These are phyloP conservation scores for Phrynocephalus versicolor DNA, from an alignment of 2,113 vertebrate genomes.

Conservation along the genomic window DNA sequence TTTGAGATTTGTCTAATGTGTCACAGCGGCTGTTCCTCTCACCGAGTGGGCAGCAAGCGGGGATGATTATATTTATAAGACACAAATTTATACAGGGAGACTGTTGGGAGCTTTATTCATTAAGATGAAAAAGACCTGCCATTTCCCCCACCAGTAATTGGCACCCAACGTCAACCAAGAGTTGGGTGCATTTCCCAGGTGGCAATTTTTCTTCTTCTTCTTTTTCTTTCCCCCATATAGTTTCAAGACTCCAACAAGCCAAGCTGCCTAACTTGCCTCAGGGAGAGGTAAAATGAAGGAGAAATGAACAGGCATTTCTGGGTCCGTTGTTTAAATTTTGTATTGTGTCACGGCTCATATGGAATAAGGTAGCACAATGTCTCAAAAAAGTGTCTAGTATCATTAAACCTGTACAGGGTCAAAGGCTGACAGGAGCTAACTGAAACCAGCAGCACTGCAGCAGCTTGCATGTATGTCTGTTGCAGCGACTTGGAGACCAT, in stretches of 20 bases:
- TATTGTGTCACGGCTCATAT: conserved; percentile 2
- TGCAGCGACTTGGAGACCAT: neutral
- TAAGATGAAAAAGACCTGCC: conserved; percentile 34
- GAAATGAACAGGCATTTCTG: conserved; percentile 12
- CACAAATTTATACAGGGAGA: conserved; percentile 33
- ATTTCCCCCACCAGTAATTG: conserved; percentile 44
- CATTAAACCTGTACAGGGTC: neutral
- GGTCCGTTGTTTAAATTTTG: neutral
- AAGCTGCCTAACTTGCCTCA: conserved; percentile 18
- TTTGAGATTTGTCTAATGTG: conserved; percentile 26
- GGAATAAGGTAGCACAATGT: neutral
- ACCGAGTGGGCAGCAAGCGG: conserved; percentile 33
- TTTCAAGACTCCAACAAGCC: conserved; percentile 24
- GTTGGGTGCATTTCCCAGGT: conserved; percentile 5
- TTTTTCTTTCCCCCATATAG: no score
- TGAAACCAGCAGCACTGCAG: neutral
- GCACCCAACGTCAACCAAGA: conserved; percentile 38
- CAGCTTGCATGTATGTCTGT: conserved; percentile 3
- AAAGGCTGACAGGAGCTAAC: neutral
- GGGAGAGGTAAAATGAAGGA: conserved; percentile 12
- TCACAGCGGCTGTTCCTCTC: neutral
- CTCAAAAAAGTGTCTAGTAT: conserved; percentile 2
- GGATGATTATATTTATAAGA: conserved; percentile 33
- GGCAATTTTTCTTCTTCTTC: neutral
- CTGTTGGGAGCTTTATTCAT: conserved; percentile 42